phyloP scores from a whole-genome alignment of 2,797 vertebrate genomes.

The Spheniscus humboldti region DNA sequence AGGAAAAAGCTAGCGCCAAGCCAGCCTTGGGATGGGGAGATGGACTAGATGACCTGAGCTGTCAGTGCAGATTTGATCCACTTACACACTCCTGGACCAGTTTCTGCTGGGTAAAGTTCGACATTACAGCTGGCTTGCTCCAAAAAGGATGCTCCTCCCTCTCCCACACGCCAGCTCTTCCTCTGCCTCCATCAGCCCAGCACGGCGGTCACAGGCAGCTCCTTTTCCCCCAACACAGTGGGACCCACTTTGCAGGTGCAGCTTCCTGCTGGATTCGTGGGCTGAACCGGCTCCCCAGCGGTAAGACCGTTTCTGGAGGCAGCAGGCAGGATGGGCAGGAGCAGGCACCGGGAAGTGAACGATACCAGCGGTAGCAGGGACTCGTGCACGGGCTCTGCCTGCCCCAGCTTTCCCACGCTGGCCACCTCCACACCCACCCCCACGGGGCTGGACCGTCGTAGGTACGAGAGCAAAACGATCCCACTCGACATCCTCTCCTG shows the following conservation, averaged over 20 bases:
- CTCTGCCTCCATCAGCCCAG: neutral
- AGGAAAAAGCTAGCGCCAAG: rapidly evolving
- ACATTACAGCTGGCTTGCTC: neutral
- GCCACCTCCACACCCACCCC: neutral
- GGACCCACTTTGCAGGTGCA: neutral
- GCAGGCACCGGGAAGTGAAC: neutral
- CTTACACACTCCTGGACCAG: neutral
- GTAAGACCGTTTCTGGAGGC: neutral
- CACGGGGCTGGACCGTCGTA: neutral
- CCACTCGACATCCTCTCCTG: rapidly evolving
- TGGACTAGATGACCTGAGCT: neutral
- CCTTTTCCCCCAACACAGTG: neutral
- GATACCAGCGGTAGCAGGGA: neutral
- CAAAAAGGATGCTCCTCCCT: neutral
- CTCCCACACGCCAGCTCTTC: rapidly evolving
- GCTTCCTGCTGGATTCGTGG: neutral
- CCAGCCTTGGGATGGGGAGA: neutral
- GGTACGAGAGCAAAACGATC: neutral
- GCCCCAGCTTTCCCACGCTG: neutral
- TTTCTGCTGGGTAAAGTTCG: neutral
- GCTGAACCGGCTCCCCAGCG: neutral
- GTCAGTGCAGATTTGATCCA: neutral
- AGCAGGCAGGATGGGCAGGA: neutral
- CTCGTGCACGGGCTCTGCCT: neutral
- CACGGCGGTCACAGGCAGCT: neutral